phyloP scores from a whole-genome alignment of 2,888 invertebrate species.

The Dendrolimus pini region DNA sequence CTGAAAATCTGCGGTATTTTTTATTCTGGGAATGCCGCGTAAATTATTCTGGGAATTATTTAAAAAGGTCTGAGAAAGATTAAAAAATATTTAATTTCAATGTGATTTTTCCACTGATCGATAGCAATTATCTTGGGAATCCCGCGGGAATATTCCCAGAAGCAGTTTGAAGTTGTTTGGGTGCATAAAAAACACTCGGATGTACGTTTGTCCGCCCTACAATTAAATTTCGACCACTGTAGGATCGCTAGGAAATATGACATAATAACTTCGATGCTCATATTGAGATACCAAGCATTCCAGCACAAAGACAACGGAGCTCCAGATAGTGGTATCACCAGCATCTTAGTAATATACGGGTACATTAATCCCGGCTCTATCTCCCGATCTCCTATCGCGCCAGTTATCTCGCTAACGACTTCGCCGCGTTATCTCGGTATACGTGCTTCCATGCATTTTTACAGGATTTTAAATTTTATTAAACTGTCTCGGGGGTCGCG shows the following conservation, averaged over 20 bases:
- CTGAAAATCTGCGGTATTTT: too few relatives aligned
- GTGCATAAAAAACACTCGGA: too few relatives aligned
- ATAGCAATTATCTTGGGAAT: too few relatives aligned
- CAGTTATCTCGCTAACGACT: conserved; percentile 27
- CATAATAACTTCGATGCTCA: background rate
- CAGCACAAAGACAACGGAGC: background rate
- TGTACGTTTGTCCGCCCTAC: too few relatives aligned
- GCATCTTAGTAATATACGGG: background rate
- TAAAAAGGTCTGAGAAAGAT: too few relatives aligned
- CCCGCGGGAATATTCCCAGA: too few relatives aligned
- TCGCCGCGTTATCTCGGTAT: conserved; percentile 21
- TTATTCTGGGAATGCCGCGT: too few relatives aligned
- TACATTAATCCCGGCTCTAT: conserved; percentile 9
- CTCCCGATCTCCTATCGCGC: conserved; percentile 21
- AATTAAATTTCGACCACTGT: background rate
- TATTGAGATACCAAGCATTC: background rate
- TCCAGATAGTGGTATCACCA: background rate
- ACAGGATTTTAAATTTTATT: conserved; percentile 4
- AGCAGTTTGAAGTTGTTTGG: too few relatives aligned
- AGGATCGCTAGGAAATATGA: background rate
- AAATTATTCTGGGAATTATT: too few relatives aligned
- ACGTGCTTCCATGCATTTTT: conserved; percentile 18
- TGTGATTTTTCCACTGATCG: too few relatives aligned
- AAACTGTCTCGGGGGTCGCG: background rate
- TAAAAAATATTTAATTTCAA: too few relatives aligned